Conservation (phyloP, 2,797 vertebrate genomes). For the Rhabdomys pumilio region DNA sequence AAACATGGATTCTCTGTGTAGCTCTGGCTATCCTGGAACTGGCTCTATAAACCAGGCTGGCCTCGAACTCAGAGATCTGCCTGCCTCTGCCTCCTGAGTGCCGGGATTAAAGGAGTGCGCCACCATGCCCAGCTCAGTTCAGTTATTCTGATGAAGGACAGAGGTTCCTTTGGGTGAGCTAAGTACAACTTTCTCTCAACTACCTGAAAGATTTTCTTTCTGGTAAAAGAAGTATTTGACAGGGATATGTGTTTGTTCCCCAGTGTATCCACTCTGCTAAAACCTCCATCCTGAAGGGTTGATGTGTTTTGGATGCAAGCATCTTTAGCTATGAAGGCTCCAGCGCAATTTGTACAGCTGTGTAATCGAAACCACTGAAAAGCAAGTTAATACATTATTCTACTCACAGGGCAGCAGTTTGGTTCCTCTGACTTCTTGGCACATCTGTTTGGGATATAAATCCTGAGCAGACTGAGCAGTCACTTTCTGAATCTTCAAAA, state of each 20-base stretch:
- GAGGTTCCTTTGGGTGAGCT: constrained; percentile 33
- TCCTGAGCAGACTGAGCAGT: constrained; percentile 85
- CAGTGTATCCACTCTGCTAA: constrained; percentile 32
- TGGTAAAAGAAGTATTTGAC: constrained; percentile 20
- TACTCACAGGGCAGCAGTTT: constrained; percentile 85
- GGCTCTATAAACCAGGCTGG: not conserved
- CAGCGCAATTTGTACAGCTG: constrained; percentile 85
- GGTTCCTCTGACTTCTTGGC: constrained; percentile 88
- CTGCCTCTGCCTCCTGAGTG: not conserved
- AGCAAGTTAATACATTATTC: constrained; percentile 86
- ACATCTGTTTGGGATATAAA: constrained; percentile 88
- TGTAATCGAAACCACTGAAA: constrained; percentile 84
- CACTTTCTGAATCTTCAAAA: constrained; percentile 87
- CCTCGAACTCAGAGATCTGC: not conserved
- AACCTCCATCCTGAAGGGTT: constrained; percentile 26
- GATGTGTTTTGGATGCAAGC: constrained; percentile 64
- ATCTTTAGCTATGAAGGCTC: constrained; percentile 72
- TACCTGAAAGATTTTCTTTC: constrained; percentile 49
- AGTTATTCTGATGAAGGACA: not conserved
- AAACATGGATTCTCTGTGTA: not conserved
- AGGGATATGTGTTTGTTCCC: not conserved
- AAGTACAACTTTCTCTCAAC: not conserved
- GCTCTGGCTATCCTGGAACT: not conserved
- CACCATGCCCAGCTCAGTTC: not conserved
- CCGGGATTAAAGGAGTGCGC: not conserved